Base-by-base conservation (phyloP, 2,888 invertebrate species). In the Monopis laevigella region DNA sequence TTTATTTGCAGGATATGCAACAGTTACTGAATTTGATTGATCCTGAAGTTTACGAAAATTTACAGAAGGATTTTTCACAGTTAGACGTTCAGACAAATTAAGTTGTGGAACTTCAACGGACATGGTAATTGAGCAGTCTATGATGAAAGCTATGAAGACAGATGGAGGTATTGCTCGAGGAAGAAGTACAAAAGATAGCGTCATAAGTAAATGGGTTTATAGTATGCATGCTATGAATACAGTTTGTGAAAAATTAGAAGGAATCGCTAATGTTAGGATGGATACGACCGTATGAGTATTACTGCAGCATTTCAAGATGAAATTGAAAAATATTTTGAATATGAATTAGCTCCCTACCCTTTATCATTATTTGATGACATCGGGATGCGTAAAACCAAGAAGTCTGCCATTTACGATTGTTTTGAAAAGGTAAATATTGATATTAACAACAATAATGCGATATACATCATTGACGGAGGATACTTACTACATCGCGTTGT, bases 101-200 rank as follows among this genome's bases (percentile, higher is more conserved):
- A 55, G 51, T 55, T 62, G 54, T 52, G 62, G 62, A 50, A 59
- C 56, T 52, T 62, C 53, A 43, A 58, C 61, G 19, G 65, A 63
- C 41, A 62, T 63, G 62, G 44, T 56, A 1, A 65, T 66, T 43
- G 54, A 56, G 24, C 55, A 55, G 34, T 49, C 51, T 21, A 46
- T 55, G 47, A 58, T 57, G 59, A 55, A 52, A 47, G 45, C 58
- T 46, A 66, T 65, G 56, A 59, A 56, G 32, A 62, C 58, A 56
- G 55, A 58, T 54, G 64, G 64, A 48, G 64, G 63, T 48, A 46
- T 65, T 50, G 39, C 62, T 57, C 62, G 56, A 53, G 62, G 63
- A 6, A 50, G 62, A 57, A 60, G 63, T 58, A 62, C 58, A 14
- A 39, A 55, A 55, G 57, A 63, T 7, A 60, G 58, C 47, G 61